These are phyloP conservation scores for Brienomyrus longianalis DNA, from an alignment of 2,113 vertebrate species.

Conservation along the genomic window DNA sequence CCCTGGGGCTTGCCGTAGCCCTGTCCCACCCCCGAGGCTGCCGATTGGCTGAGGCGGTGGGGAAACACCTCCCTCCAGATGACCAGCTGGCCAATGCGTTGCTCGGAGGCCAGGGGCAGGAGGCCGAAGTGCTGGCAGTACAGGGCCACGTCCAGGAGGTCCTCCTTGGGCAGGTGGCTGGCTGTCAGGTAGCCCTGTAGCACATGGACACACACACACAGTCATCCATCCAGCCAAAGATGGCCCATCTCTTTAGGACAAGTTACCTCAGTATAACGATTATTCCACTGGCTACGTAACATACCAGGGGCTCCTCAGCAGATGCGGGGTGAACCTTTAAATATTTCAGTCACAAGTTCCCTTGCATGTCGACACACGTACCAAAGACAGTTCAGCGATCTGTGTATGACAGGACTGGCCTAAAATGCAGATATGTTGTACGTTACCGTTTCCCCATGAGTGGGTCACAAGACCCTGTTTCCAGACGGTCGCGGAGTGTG, in stretches of 20 bases:
- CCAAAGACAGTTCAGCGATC: background rate
- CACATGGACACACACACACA: background rate
- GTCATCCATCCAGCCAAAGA: background rate
- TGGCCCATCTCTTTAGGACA: background rate
- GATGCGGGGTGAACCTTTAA: background rate
- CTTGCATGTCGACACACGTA: background rate
- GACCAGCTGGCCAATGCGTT: conserved; percentile 79
- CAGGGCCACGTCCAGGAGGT: conserved; percentile 75
- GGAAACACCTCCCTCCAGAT: conserved; percentile 93
- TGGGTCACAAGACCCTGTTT: background rate
- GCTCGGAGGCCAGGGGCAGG: conserved; percentile 73
- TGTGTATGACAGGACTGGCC: background rate
- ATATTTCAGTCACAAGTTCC: background rate
- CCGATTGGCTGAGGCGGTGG: conserved; percentile 46
- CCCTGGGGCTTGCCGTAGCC: conserved; percentile 66
- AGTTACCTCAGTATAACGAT: background rate
- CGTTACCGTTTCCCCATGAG: background rate
- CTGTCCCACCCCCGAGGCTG: conserved; percentile 28
- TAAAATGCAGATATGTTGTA: background rate
- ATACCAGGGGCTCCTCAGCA: background rate
- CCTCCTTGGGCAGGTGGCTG: conserved; percentile 84
- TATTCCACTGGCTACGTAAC: background rate
- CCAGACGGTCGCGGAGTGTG: background rate
- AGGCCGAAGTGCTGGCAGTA: conserved; percentile 86
- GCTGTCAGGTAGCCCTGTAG: conserved; percentile 82